phyloP scores from a whole-genome alignment of 2,113 vertebrate genomes.

The Panthera tigris region DNA sequence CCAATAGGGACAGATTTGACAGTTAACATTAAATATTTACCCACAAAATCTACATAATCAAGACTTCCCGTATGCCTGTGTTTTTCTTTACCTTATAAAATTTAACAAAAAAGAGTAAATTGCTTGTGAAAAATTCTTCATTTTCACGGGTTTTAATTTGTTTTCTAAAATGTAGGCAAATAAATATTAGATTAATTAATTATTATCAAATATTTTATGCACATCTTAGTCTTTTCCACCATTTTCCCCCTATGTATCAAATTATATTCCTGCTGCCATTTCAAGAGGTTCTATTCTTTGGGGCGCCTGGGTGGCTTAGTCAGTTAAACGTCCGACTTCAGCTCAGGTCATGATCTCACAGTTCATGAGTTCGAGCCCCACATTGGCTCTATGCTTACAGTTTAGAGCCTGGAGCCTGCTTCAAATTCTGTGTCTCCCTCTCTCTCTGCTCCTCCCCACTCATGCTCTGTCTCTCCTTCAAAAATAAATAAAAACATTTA shows the following conservation, averaged over 20 bases:
- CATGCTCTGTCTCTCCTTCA: too few relatives aligned
- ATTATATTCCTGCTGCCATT: background rate
- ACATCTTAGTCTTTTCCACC: background rate
- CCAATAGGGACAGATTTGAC: background rate
- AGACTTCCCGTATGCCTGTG: background rate
- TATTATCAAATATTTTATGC: background rate
- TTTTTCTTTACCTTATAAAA: background rate
- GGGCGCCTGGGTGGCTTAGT: too few relatives aligned
- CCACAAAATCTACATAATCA: background rate
- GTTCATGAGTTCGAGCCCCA: too few relatives aligned
- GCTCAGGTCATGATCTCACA: too few relatives aligned
- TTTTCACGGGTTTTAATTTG: background rate
- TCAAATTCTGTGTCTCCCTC: too few relatives aligned
- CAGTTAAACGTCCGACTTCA: too few relatives aligned
- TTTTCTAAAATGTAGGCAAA: background rate
- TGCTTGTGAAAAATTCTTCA: background rate
- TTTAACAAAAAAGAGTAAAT: background rate
- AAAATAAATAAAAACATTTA: too few relatives aligned
- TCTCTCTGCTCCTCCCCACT: too few relatives aligned
- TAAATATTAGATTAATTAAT: background rate
- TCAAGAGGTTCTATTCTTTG: background rate
- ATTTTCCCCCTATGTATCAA: background rate
- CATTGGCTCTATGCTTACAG: too few relatives aligned
- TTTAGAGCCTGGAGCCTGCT: too few relatives aligned
- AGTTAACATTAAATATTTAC: background rate